These are phyloP conservation scores for Panagrolaimus sp. DNA, from an alignment of 1,140 invertebrate species.

Conservation along the genomic window DNA sequence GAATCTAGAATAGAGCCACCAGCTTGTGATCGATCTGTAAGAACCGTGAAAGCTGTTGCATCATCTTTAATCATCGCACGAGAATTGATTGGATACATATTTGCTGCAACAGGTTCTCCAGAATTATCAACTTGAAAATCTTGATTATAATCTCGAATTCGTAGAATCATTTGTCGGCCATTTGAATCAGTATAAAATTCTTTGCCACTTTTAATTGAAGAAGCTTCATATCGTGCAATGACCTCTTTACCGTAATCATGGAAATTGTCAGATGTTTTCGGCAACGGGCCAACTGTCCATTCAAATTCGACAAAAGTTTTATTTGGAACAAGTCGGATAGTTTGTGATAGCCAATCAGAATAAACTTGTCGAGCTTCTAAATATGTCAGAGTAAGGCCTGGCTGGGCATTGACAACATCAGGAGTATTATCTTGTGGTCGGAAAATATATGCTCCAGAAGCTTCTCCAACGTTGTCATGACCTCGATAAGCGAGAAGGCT, in stretches of 20 bases:
- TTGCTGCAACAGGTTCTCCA: slow-evolving; percentile 59
- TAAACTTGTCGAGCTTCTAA: slow-evolving; percentile 74
- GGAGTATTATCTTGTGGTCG: slow-evolving; percentile 65
- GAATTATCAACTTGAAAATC: slow-evolving; percentile 14
- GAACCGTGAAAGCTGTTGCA: slow-evolving; percentile 64
- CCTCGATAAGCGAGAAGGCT: slow-evolving; percentile 74
- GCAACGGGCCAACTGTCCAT: slow-evolving; percentile 88
- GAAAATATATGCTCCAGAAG: slow-evolving; percentile 82
- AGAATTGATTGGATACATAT: slow-evolving; percentile 87
- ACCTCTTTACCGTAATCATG: slow-evolving; percentile 14
- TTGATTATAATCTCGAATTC: slow-evolving; percentile 61
- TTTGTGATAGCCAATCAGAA: slow-evolving; percentile 74
- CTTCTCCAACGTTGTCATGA: slow-evolving; percentile 64
- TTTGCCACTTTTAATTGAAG: slow-evolving; percentile 58
- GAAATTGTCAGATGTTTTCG: slow-evolving; percentile 59
- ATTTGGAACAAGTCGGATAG: slow-evolving; percentile 71
- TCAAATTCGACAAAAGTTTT: slow-evolving; percentile 73
- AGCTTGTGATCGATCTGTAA: slow-evolving; percentile 81
- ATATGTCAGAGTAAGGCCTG: neutral
- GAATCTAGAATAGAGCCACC: slow-evolving; percentile 71
- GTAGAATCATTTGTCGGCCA: slow-evolving; percentile 77
- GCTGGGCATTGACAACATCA: slow-evolving; percentile 23
- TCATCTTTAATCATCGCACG: slow-evolving; percentile 70
- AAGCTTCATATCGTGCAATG: slow-evolving; percentile 18
- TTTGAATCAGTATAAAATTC: slow-evolving; percentile 89